Evolutionary conservation across 2,888 invertebrate species (phyloP), one percentile per base, ranked within the genome.

Genomic region (Yponomeuta plumbellus): DNA sequence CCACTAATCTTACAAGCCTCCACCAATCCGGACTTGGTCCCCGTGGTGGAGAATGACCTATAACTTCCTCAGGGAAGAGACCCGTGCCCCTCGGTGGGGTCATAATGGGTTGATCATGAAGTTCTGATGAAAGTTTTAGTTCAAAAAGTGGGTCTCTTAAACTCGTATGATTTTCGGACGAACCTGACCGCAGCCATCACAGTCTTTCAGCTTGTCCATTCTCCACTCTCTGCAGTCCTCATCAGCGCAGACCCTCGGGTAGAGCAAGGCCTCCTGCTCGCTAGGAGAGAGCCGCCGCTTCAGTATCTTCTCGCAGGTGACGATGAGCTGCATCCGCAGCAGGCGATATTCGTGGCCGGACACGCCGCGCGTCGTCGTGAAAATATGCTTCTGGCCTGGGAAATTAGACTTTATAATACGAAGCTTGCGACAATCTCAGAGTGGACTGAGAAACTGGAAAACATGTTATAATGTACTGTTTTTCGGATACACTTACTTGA

Each of bases 261-360:
- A 95, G 23, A 95, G 81, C 26, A 95, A 78, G 0, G 94, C 92
- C 75, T 96, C 95, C 69, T 93, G 93, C 76, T 95, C 95, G 85
- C 94, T 94, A 0, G 94, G 92, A 17, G 92, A 86, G 61, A 95
- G 75, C 2, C 86, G 79, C 11, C 95, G 86, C 69, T 92, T 92
- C 4, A 95, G 79, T 2, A 90, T 83, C 67, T 92, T 87, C 76
- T 94, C 94, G 66, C 94, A 90, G 0, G 93, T 89, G 0, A 92
- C 89, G 63, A 95, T 93, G 74, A 92, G 89, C 69, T 93, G 92
- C 80, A 94, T 92, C 20, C 95, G 88, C 44, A 93, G 89, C 0
- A 93, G 85, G 0, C 94, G 91, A 78, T 94, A 95, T 69, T 93
- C 91, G 23, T 94, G 93, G 0, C 92, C 89, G 0, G 85, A 86